A percentile compares a stretch with the other conserved stretches of the same genome.
These are phyloP conservation scores for Rhogogaster chlorosoma DNA, from an alignment of 2,888 invertebrate species.

Conservation along the genomic window DNA sequence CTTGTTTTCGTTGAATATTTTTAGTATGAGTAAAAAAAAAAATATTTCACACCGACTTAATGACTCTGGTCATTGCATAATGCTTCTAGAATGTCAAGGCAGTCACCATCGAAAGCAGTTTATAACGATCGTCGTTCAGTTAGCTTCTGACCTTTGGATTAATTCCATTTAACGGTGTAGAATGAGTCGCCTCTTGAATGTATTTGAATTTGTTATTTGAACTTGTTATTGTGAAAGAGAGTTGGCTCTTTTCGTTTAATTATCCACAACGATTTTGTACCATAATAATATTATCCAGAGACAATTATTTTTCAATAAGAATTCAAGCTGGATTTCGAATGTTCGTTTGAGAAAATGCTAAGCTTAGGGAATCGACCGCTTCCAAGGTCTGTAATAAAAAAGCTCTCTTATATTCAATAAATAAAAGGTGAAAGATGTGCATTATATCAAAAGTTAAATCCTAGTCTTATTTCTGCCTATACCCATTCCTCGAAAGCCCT, in stretches of 20 bases:
- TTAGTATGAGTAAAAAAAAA: too few species aligned
- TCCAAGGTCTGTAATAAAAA: not conserved
- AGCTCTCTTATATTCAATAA: not conserved
- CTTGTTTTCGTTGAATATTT: not conserved
- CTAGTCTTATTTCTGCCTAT: not conserved
- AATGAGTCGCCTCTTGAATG: not conserved
- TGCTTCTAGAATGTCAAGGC: not conserved
- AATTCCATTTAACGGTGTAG: not conserved
- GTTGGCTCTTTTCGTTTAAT: not conserved
- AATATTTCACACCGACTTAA: not conserved
- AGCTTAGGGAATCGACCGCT: not conserved
- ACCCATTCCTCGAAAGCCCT: not conserved
- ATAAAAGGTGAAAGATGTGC: conserved; percentile 16
- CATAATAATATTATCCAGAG: not conserved
- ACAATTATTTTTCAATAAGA: not conserved
- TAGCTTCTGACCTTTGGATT: not conserved
- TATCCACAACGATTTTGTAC: not conserved
- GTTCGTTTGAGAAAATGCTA: not conserved
- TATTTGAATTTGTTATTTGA: not conserved
- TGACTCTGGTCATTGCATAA: not conserved
- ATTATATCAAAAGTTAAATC: not conserved
- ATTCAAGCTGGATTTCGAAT: not conserved
- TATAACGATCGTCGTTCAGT: not conserved
- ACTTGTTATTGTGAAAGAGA: not conserved
- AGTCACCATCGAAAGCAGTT: not conserved